Conservation (phyloP, 2,888 invertebrate genomes). For the Hymenopus coronatus region DNA sequence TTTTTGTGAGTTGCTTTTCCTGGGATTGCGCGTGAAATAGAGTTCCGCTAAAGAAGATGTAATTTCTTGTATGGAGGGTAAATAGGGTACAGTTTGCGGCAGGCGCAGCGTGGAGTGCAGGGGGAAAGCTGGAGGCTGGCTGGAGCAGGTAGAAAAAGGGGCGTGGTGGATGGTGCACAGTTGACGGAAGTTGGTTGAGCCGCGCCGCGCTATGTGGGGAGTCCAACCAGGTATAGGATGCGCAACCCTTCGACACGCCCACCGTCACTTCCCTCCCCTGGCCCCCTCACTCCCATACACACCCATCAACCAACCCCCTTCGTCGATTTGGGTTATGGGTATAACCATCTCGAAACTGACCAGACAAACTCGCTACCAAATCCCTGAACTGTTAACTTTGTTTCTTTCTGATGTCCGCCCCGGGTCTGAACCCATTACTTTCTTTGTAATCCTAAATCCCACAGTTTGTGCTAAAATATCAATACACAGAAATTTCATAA, state of each 20-base stretch:
- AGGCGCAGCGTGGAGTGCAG: background rate
- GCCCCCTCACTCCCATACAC: background rate
- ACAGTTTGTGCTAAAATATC: too few species aligned
- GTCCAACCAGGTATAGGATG: slow-evolving; percentile 29
- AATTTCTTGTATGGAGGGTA: background rate
- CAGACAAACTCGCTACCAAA: slow-evolving; percentile 20
- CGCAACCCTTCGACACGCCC: slow-evolving; percentile 27
- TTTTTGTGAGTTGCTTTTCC: background rate
- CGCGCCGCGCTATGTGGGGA: background rate
- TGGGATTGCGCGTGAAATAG: background rate
- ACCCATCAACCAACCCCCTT: slow-evolving; percentile 11
- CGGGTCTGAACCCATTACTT: background rate
- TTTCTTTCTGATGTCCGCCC: too few species aligned
- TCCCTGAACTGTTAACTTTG: background rate
- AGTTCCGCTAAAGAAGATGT: background rate
- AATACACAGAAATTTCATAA: too few species aligned
- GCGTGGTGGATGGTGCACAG: slow-evolving; percentile 10
- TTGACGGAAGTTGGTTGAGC: background rate
- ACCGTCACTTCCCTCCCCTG: slow-evolving; percentile 6
- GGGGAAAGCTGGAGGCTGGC: background rate
- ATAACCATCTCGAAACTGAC: slow-evolving; percentile 27
- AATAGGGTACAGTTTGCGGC: background rate
- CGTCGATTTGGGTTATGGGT: slow-evolving; percentile 11
- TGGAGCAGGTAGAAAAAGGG: slow-evolving; percentile 17
- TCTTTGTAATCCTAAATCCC: background rate